phyloP scores from a whole-genome alignment of 2,888 invertebrate species.

The Acanthopleura granulata region DNA sequence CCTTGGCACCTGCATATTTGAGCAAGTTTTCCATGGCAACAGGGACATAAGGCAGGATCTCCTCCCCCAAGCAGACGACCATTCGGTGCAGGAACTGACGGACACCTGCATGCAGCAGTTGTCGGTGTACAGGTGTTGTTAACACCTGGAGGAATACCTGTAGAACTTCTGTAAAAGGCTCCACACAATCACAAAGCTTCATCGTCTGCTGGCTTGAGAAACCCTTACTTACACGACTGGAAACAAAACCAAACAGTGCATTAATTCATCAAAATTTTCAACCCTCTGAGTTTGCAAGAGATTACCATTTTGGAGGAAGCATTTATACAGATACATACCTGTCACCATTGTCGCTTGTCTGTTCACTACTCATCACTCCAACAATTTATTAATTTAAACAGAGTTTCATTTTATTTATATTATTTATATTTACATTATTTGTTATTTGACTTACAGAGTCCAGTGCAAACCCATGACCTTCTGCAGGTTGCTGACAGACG shows the following conservation, averaged over 20 bases:
- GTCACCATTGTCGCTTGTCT: no score
- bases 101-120: conserved; percentile 69
- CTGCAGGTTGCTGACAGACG: no score
- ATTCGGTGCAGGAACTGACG: conserved; percentile 75
- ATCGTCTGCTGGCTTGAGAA: conserved; percentile 74
- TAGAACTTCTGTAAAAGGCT: conserved; percentile 72
- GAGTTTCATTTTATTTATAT: no score
- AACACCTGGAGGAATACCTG: conserved; percentile 72
- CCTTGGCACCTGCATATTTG: conserved; percentile 67
- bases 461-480: no score
- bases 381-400: no score
- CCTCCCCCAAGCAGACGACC: conserved; percentile 74
- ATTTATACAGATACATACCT: no score
- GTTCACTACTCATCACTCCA: no score
- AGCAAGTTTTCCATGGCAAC: conserved; percentile 71
- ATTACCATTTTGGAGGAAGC: not conserved
- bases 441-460: no score
- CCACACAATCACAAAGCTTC: conserved; percentile 72
- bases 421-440: no score
- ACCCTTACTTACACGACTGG: conserved; percentile 74
- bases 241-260: conserved; percentile 31
- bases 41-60: conserved; percentile 73
- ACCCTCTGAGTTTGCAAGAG: not conserved
- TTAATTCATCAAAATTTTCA: not conserved
- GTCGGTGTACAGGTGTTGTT: conserved; percentile 63